phyloP scores from a whole-genome alignment of 2,113 vertebrate genomes.

The Cyprinus carpio region DNA sequence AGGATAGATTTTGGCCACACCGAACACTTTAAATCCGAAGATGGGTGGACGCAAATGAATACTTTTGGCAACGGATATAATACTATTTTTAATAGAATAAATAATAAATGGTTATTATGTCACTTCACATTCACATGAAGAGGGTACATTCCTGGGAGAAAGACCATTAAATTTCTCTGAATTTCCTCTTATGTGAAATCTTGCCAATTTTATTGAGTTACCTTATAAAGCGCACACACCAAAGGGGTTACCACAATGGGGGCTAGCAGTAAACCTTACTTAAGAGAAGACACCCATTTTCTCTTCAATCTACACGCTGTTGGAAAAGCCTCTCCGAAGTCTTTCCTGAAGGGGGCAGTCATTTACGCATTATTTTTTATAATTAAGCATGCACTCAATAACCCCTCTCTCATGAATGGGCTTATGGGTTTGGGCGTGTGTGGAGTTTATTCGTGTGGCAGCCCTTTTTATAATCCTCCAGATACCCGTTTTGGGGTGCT shows the following conservation, averaged over 20 bases:
- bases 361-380: not conserved
- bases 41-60: too few relatives aligned
- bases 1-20: too few relatives aligned
- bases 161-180: too few relatives aligned
- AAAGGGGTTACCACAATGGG: too few relatives aligned
- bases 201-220: not conserved
- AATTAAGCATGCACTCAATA: conserved; percentile 51
- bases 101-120: too few relatives aligned
- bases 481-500: conserved; percentile 60
- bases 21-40: too few relatives aligned
- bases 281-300: not conserved
- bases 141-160: too few relatives aligned
- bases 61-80: too few relatives aligned
- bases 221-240: not conserved
- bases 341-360: conserved; percentile 47
- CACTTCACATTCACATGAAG: too few relatives aligned
- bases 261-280: conserved; percentile 41
- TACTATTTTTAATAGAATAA: too few relatives aligned
- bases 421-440: conserved; percentile 61
- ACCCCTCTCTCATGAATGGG: conserved; percentile 48
- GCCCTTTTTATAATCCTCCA: conserved; percentile 66
- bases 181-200: not conserved
- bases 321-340: not conserved
- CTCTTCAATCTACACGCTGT: not conserved
- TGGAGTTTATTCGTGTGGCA: conserved; percentile 75